Evolutionary conservation across 2,888 invertebrate species (phyloP).

Genomic region (Mactromeris polynyma): DNA sequence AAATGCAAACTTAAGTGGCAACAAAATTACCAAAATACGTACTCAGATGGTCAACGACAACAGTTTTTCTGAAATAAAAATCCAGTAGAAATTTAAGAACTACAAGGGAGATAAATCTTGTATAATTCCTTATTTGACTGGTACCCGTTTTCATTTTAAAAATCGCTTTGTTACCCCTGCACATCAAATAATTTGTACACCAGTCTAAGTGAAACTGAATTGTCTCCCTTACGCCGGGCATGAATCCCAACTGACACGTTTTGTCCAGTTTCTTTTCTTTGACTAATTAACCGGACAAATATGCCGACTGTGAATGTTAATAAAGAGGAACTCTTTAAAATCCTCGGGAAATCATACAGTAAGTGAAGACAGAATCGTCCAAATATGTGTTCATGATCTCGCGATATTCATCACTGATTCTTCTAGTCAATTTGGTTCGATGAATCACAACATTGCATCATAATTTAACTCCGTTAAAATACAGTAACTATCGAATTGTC

Average conservation of each 20-base stretch:
- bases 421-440: background rate
- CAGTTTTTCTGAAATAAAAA: constrained; percentile 2
- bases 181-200: background rate
- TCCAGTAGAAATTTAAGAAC: background rate
- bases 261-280: background rate
- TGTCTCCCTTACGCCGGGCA: constrained; percentile 5
- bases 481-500: no score
- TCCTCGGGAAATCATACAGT: constrained; percentile 64
- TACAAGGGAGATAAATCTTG: background rate
- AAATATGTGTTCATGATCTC: background rate
- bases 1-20: background rate
- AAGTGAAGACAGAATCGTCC: constrained; percentile 19
- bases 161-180: no score
- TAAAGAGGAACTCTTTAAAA: constrained; percentile 59
- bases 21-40: background rate
- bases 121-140: background rate
- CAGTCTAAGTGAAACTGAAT: background rate
- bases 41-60: background rate
- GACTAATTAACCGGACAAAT: background rate
- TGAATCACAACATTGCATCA: background rate
- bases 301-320: constrained; percentile 69
- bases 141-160: no score
- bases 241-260: background rate
- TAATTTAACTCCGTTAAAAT: background rate
- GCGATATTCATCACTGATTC: background rate